A percentile compares a stretch with the other conserved stretches of the same genome.
Evolutionary conservation across 1,140 invertebrate species (phyloP).

Genomic region (Eufriesea mexicana): DNA sequence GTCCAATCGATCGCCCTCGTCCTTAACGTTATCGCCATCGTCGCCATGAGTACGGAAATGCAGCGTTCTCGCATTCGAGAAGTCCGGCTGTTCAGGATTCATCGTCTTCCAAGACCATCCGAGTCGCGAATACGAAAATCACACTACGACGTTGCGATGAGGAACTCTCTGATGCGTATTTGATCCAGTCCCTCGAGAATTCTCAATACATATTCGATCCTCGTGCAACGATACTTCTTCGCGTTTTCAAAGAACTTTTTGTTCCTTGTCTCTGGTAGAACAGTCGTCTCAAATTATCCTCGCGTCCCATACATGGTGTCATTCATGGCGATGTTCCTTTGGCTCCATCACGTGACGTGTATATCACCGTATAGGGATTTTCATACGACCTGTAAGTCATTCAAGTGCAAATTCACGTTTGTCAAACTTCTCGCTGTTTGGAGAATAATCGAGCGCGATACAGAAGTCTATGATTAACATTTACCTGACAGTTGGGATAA

Average conservation of each 20-base stretch:
- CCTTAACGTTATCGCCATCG: slow-evolving; percentile 13
- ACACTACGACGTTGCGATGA: not conserved
- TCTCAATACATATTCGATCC: slow-evolving; percentile 1
- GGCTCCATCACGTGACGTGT: not conserved
- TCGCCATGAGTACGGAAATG: slow-evolving; percentile 32
- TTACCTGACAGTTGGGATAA: not conserved
- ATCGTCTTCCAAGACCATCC: slow-evolving; percentile 12
- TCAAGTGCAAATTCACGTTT: not conserved
- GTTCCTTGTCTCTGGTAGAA: not conserved
- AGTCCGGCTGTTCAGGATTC: slow-evolving; percentile 45
- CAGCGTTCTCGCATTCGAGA: slow-evolving; percentile 55
- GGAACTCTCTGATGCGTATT: not conserved
- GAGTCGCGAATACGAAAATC: slow-evolving; percentile 25
- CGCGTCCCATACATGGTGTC: not conserved
- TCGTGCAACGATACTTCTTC: not conserved
- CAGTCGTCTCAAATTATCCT: not conserved
- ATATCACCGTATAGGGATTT: not conserved
- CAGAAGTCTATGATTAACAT: not conserved
- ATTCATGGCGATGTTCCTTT: slow-evolving; percentile 16
- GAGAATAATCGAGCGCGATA: not conserved
- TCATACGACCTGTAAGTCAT: not conserved
- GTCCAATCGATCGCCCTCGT: slow-evolving; percentile 16
- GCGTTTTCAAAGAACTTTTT: not conserved
- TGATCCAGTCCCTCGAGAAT: slow-evolving; percentile 1
- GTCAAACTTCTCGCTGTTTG: not conserved